These are phyloP conservation scores for Ferdinandea cuprea DNA, from an alignment of 2,888 invertebrate species.

Conservation along the genomic window DNA sequence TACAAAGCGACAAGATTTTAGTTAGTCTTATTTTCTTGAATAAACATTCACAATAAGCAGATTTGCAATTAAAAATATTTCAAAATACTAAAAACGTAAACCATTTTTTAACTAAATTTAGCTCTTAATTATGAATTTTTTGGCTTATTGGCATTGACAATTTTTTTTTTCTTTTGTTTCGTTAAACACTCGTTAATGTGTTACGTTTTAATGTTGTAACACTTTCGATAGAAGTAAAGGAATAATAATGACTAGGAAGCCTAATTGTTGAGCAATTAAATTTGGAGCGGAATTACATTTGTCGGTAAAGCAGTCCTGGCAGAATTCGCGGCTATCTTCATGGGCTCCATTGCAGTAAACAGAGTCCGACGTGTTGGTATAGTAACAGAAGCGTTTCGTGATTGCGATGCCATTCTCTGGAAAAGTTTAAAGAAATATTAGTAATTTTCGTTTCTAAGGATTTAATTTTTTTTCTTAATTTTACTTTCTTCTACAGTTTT, in stretches of 20 bases:
- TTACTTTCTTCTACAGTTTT: slow-evolving; percentile 81
- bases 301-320: slow-evolving; percentile 80
- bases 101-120: too few relatives aligned
- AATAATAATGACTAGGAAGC: slow-evolving; percentile 37
- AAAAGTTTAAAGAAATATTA: background rate
- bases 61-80: too few relatives aligned
- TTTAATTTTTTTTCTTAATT: slow-evolving; percentile 5
- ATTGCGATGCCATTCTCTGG: slow-evolving; percentile 78
- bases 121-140: too few relatives aligned
- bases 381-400: slow-evolving; percentile 81
- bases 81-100: too few relatives aligned
- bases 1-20: too few relatives aligned
- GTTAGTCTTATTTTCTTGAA: too few relatives aligned
- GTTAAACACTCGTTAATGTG: too few relatives aligned
- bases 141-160: too few relatives aligned
- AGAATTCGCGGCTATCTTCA: slow-evolving; percentile 80
- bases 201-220: too few relatives aligned
- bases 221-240: slow-evolving; percentile 51
- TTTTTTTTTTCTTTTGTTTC: too few relatives aligned
- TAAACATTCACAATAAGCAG: too few relatives aligned
- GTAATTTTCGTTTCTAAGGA: too few relatives aligned
- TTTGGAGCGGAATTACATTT: slow-evolving; percentile 78
- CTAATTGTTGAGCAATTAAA: slow-evolving; percentile 66
- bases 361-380: slow-evolving; percentile 81
- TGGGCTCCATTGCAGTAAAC: slow-evolving; percentile 79